phyloP scores from a whole-genome alignment of 2,113 vertebrate genomes.

The Larimichthys polyactis region DNA sequence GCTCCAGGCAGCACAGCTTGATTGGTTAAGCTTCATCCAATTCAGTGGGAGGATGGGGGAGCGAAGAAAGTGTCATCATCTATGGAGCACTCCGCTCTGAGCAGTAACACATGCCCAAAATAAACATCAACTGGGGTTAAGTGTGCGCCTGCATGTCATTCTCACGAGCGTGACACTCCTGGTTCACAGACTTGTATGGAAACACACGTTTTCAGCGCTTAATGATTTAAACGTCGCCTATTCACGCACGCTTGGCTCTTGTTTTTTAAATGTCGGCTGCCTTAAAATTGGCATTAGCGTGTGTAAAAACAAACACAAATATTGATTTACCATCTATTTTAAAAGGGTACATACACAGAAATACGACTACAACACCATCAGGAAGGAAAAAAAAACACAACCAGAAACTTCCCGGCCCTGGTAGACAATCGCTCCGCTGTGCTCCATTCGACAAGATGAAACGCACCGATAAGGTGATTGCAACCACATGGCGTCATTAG shows the following conservation, averaged over 20 bases:
- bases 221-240: neutral
- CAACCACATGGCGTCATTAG: slow-evolving; percentile 79
- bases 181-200: neutral
- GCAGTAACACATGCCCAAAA: slow-evolving; percentile 55
- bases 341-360: neutral
- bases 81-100: slow-evolving; percentile 54
- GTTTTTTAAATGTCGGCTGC: neutral
- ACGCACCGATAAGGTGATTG: slow-evolving; percentile 75
- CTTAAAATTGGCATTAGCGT: neutral
- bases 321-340: neutral
- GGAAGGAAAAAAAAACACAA: slow-evolving; percentile 25
- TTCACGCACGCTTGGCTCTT: neutral
- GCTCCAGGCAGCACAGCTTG: slow-evolving; percentile 62
- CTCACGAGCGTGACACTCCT: slow-evolving; percentile 2
- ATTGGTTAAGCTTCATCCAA: slow-evolving; percentile 65
- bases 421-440: slow-evolving; percentile 39
- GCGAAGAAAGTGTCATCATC: slow-evolving; percentile 59
- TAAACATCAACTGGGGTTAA: slow-evolving; percentile 58
- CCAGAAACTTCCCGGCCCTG: slow-evolving; percentile 21
- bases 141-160: slow-evolving; percentile 30
- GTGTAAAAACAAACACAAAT: neutral
- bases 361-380: neutral
- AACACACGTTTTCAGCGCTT: slow-evolving; percentile 5
- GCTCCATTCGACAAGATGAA: slow-evolving; percentile 73
- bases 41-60: slow-evolving; percentile 48